These are phyloP conservation scores for Marisa cornuarietis DNA, from an alignment of 1,140 invertebrate species.

Conservation along the genomic window DNA sequence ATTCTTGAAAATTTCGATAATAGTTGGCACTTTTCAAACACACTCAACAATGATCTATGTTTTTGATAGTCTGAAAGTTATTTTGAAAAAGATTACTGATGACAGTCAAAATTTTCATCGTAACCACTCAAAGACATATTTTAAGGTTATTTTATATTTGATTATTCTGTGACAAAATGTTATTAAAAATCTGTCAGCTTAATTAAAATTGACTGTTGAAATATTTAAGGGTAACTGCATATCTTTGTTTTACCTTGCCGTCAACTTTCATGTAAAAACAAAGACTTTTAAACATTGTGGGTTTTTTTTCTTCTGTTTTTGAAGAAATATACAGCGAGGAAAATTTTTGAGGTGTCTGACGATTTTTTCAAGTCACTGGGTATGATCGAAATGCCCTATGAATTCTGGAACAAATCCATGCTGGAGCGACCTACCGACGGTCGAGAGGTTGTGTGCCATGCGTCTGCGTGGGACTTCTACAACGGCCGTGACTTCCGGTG, in stretches of 20 bases:
- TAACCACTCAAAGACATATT: too few relatives aligned
- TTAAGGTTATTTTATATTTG: too few relatives aligned
- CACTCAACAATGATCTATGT: too few relatives aligned
- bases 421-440: constrained; percentile 72
- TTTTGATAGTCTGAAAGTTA: too few relatives aligned
- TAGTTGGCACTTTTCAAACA: too few relatives aligned
- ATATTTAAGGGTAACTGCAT: constrained; percentile 50
- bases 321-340: constrained; percentile 79
- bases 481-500: constrained; percentile 81
- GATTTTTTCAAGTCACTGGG: constrained; percentile 89
- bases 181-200: background rate
- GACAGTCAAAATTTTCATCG: too few relatives aligned
- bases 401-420: constrained; percentile 71
- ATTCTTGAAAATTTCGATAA: too few relatives aligned
- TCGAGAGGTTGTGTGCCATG: constrained; percentile 80
- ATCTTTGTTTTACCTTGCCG: constrained; percentile 78
- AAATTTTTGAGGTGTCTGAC: constrained; percentile 78
- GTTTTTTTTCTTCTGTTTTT: constrained; percentile 16
- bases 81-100: too few relatives aligned
- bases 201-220: background rate
- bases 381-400: constrained; percentile 78
- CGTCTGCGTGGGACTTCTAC: constrained; percentile 95
- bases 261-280: constrained; percentile 63
- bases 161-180: background rate
- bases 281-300: background rate